phyloP scores from a whole-genome alignment of 2,113 vertebrate species.

The Bucco capensis region DNA sequence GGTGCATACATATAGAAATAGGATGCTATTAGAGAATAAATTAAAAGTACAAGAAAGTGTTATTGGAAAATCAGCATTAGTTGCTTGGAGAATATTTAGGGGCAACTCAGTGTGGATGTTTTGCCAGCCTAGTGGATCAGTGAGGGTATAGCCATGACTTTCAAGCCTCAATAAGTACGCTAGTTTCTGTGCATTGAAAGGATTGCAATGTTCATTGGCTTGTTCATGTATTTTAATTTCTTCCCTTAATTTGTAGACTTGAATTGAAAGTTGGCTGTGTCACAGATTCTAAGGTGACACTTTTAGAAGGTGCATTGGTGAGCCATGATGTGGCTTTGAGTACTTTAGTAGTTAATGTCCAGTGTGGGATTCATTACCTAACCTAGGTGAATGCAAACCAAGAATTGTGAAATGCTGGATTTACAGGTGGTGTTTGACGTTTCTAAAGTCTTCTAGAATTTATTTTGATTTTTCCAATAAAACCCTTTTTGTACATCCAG shows the following conservation, averaged over 20 bases:
- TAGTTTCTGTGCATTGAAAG: not conserved
- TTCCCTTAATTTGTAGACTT: constrained; percentile 40
- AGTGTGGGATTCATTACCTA: not conserved
- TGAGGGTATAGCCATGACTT: not conserved
- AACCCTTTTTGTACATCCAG: not conserved
- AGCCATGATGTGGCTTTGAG: not conserved
- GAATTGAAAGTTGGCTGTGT: constrained; percentile 4
- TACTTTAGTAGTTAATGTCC: not conserved
- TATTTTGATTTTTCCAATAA: constrained; percentile 14
- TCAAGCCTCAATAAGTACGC: not conserved
- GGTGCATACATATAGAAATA: accelerated
- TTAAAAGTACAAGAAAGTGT: not conserved
- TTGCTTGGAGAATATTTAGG: not conserved
- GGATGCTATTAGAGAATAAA: not conserved
- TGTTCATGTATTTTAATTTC: constrained; percentile 22
- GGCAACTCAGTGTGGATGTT: not conserved
- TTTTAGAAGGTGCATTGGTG: constrained; percentile 24
- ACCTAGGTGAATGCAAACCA: not conserved
- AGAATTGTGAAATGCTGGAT: constrained; percentile 75
- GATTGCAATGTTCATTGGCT: not conserved
- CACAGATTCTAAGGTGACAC: constrained; percentile 21
- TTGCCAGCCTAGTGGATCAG: not conserved
- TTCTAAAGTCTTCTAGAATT: constrained; percentile 49
- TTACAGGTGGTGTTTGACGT: constrained; percentile 72
- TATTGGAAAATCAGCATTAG: not conserved